A percentile compares a stretch with the other conserved stretches of the same genome.
These are phyloP conservation scores for Grallaria varia DNA, from an alignment of 2,113 vertebrate species.

Conservation along the genomic window DNA sequence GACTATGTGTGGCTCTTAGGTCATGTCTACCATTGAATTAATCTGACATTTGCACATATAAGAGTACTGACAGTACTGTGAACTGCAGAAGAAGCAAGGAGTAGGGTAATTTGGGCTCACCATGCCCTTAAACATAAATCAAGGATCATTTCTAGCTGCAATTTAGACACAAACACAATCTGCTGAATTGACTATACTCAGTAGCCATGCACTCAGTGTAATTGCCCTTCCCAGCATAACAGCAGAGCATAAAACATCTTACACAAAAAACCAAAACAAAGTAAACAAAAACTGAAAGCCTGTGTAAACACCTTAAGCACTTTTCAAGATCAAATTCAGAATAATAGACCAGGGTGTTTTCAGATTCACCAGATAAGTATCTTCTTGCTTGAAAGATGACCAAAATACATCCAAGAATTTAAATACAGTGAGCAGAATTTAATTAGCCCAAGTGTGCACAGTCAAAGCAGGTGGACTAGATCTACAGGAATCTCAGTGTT, in stretches of 20 bases:
- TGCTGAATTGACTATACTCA: not conserved
- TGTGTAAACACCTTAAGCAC: not conserved
- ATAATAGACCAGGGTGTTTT: not conserved
- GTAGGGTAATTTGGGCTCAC: not conserved
- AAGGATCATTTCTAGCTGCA: not conserved
- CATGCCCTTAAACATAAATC: not conserved
- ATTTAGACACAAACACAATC: not conserved
- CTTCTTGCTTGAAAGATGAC: not conserved
- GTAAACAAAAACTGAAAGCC: not conserved
- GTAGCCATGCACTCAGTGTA: not conserved
- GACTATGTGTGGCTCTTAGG: not conserved
- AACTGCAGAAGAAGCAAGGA: not conserved
- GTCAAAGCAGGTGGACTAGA: conserved; percentile 4
- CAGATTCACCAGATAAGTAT: not conserved
- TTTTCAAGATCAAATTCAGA: not conserved
- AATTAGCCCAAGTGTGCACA: not conserved
- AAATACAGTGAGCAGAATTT: not conserved
- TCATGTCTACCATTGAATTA: not conserved
- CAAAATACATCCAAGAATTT: not conserved
- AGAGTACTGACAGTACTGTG: not conserved
- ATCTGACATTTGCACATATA: not conserved
- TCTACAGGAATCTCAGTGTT: not conserved
- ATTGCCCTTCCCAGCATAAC: not conserved
- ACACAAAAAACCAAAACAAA: not conserved
- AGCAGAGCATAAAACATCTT: not conserved